These are phyloP conservation scores for Drosophila birchii DNA, from an alignment of 2,888 invertebrate species.

Conservation along the genomic window DNA sequence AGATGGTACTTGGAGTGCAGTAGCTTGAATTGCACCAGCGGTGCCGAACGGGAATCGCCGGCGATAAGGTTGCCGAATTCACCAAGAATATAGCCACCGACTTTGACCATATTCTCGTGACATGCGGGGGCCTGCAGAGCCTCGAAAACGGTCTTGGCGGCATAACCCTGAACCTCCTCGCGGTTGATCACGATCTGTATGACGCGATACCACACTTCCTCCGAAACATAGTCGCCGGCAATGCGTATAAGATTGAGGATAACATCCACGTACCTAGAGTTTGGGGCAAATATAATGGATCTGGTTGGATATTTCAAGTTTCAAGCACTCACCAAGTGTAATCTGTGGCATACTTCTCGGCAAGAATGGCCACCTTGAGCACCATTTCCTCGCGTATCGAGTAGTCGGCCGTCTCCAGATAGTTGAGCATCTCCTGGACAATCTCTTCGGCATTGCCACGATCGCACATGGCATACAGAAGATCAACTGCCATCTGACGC, in stretches of 20 bases:
- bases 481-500: constrained; percentile 98
- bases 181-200: constrained; percentile 99
- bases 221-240: constrained; percentile 99
- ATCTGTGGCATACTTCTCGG: constrained; percentile 99
- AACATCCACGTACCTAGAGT: constrained; percentile 92
- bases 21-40: constrained; percentile 98
- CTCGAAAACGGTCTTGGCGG: constrained; percentile 99
- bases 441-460: constrained; percentile 99
- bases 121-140: constrained; percentile 99
- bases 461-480: constrained; percentile 99
- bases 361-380: constrained; percentile 98
- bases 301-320: not conserved
- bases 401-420: constrained; percentile 99
- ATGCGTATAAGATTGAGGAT: constrained; percentile 99
- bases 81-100: constrained; percentile 99
- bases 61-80: constrained; percentile 99
- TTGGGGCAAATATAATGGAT: not conserved
- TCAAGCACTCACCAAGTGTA: constrained; percentile 93
- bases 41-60: constrained; percentile 98
- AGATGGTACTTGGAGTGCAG: constrained; percentile 99
- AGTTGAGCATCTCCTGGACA: constrained; percentile 99
- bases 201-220: constrained; percentile 99
- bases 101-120: constrained; percentile 99
- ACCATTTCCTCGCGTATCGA: constrained; percentile 99
- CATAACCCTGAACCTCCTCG: constrained; percentile 99